These are phyloP conservation scores for Ennomos fuscantarius DNA, from an alignment of 2,888 invertebrate species.

Conservation along the genomic window DNA sequence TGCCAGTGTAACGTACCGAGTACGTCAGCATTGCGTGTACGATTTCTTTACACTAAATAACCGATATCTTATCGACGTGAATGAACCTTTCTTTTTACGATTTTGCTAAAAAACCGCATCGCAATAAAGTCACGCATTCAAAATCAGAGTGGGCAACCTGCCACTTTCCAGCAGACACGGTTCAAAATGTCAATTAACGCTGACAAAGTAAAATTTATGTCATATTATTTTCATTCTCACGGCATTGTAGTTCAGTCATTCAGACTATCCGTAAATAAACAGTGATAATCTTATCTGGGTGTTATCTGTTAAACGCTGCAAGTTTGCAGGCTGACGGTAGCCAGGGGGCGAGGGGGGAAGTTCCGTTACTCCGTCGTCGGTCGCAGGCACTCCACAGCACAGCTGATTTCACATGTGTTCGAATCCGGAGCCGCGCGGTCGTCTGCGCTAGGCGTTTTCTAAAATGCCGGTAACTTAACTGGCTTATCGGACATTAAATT, in stretches of 20 bases:
- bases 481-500: conserved; percentile 28
- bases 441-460: conserved; percentile 48
- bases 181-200: too few relatives aligned
- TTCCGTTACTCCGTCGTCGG: conserved; percentile 55
- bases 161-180: too few relatives aligned
- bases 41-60: conserved; percentile 33
- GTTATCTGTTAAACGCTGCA: conserved; percentile 48
- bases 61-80: conserved; percentile 45
- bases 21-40: conserved; percentile 18
- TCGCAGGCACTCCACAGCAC: conserved; percentile 66
- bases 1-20: too few relatives aligned
- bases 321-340: conserved; percentile 54
- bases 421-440: conserved; percentile 59
- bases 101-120: conserved; percentile 13
- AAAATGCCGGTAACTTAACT: conserved; percentile 69
- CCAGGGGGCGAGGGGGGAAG: conserved; percentile 48
- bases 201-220: too few relatives aligned
- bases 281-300: conserved; percentile 48
- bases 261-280: conserved; percentile 65
- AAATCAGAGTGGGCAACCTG: conserved; percentile 5
- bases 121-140: conserved; percentile 48
- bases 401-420: conserved; percentile 82
- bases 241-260: conserved; percentile 32
- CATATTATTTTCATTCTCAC: conserved; percentile 3
- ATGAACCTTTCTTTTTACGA: conserved; percentile 48